A percentile compares a stretch with the other conserved stretches of the same genome.
Evolutionary conservation across 2,113 vertebrate species (phyloP).

Genomic region (Syrmaticus mikado): DNA sequence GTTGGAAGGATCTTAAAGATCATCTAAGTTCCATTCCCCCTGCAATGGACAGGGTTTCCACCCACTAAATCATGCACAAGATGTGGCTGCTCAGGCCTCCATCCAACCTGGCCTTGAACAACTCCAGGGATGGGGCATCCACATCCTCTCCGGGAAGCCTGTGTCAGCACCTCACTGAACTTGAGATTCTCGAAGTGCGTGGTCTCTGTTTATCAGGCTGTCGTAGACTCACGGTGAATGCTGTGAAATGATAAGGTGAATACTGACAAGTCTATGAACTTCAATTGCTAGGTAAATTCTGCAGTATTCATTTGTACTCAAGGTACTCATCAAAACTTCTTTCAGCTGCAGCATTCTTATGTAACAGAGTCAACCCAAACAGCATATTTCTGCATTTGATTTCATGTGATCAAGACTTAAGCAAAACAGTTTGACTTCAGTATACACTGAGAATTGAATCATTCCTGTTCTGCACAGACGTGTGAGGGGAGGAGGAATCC

Average conservation of each 20-base stretch:
- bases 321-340: neutral
- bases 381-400: neutral
- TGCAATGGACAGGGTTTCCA: too few species aligned
- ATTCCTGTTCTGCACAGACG: neutral
- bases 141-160: too few species aligned
- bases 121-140: too few species aligned
- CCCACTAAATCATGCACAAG: too few species aligned
- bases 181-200: neutral
- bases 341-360: neutral
- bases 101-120: too few species aligned
- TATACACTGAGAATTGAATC: neutral
- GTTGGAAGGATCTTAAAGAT: too few species aligned
- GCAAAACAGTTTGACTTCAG: neutral
- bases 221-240: neutral
- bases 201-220: neutral
- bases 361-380: neutral
- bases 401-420: neutral
- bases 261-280: neutral
- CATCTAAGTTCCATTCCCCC: too few species aligned
- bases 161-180: neutral
- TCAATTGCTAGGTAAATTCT: neutral
- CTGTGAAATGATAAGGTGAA: conserved; percentile 5
- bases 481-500: neutral
- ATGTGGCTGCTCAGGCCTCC: too few species aligned
- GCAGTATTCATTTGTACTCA: neutral